These are phyloP conservation scores for Archaeoteleia sp. DNA, from an alignment of 2,888 invertebrate species.

Conservation along the genomic window DNA sequence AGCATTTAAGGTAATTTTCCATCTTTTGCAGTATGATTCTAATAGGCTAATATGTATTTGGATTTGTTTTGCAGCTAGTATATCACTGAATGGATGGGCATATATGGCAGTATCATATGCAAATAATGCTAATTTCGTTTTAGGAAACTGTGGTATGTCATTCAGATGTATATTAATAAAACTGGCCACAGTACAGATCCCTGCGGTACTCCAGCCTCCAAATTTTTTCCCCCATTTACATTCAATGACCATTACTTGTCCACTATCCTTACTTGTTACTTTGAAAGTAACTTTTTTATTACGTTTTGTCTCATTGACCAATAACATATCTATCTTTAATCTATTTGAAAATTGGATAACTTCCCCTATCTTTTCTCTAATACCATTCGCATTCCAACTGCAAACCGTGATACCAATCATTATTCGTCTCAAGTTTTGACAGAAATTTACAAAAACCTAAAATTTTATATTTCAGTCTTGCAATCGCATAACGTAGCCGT, in stretches of 20 bases:
- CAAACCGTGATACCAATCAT: constrained; percentile 44
- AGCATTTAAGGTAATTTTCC: constrained; percentile 35
- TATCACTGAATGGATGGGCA: constrained; percentile 31
- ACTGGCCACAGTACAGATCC: no score
- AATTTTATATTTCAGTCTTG: constrained; percentile 30
- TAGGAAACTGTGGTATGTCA: constrained; percentile 37
- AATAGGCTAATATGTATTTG: constrained; percentile 26
- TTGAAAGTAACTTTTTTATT: constrained; percentile 17
- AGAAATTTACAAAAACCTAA: constrained; percentile 43
- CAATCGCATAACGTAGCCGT: constrained; percentile 9
- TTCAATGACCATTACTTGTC: no score
- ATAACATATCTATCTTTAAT: constrained; percentile 28
- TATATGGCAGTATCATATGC: constrained; percentile 40
- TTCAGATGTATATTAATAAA: no score
- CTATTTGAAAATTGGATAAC: constrained; percentile 26
- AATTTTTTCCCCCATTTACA: no score
- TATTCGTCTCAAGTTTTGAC: constrained; percentile 40
- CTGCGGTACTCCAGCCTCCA: no score
- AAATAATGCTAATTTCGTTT: constrained; percentile 34
- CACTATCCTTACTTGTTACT: no score
- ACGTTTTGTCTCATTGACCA: constrained; percentile 41
- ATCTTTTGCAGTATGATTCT: constrained; percentile 31
- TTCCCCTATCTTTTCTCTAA: constrained; percentile 42
- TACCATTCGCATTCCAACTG: constrained; percentile 56
- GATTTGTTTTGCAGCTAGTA: constrained; percentile 42